Conservation (phyloP, 2,113 vertebrate genomes). For the Cochlearius cochlearius region DNA sequence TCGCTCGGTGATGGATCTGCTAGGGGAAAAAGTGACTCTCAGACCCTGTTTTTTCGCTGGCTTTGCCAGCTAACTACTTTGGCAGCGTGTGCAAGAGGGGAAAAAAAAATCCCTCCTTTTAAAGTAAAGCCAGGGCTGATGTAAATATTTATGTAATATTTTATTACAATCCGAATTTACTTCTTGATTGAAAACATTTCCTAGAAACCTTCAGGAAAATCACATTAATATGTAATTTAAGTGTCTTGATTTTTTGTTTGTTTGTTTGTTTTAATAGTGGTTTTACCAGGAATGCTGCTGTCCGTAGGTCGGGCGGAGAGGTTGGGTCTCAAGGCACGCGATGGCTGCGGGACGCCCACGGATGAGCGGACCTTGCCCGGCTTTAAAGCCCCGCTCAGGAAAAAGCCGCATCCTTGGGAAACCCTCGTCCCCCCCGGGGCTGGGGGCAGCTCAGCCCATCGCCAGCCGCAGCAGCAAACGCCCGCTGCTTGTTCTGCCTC, state of each 20-base stretch:
- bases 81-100: background rate
- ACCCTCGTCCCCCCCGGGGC: background rate
- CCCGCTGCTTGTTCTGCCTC: background rate
- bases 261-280: background rate
- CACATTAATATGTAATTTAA: conserved; percentile 62
- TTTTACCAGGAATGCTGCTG: background rate
- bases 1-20: background rate
- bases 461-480: background rate
- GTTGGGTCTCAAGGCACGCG: accelerated
- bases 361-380: background rate
- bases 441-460: background rate
- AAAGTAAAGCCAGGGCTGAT: conserved; percentile 64
- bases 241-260: background rate
- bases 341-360: accelerated
- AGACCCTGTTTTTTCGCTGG: background rate
- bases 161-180: conserved; percentile 62
- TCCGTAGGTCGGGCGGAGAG: accelerated
- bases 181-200: conserved; percentile 69
- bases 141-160: conserved; percentile 78
- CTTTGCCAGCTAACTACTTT: conserved; percentile 2
- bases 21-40: background rate
- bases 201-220: conserved; percentile 76
- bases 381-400: background rate
- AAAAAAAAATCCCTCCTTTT: conserved; percentile 36
- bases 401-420: background rate